Conservation (phyloP, 2,797 vertebrate genomes). For the Hippoglossus hippoglossus region DNA sequence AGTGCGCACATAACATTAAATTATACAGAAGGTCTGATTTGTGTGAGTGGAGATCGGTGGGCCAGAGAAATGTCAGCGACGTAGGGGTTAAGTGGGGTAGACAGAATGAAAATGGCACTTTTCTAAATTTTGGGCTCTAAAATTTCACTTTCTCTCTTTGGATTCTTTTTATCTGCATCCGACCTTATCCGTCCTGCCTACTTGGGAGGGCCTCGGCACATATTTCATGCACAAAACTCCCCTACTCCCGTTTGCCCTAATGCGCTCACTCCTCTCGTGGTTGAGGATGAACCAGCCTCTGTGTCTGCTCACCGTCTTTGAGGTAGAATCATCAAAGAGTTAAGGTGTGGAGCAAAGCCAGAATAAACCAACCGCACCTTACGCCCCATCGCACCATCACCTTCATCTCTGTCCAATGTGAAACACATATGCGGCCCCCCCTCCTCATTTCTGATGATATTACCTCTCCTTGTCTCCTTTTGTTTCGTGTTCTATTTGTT, state of each 20-base stretch:
- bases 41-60: slow-evolving; percentile 48
- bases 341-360: slow-evolving; percentile 76
- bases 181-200: slow-evolving; percentile 37
- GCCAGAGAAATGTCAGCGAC: slow-evolving; percentile 31
- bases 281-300: slow-evolving; percentile 70
- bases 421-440: slow-evolving; percentile 34
- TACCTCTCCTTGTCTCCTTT: slow-evolving; percentile 53
- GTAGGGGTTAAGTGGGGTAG: slow-evolving; percentile 10
- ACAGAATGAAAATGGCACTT: slow-evolving; percentile 46
- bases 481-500: slow-evolving; percentile 65
- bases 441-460: slow-evolving; percentile 46
- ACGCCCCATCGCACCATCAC: slow-evolving; percentile 50
- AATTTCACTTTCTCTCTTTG: slow-evolving; percentile 16
- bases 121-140: slow-evolving; percentile 26
- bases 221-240: slow-evolving; percentile 52
- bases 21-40: slow-evolving; percentile 68
- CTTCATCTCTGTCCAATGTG: slow-evolving; percentile 75
- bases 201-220: slow-evolving; percentile 67
- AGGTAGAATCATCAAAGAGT: slow-evolving; percentile 73
- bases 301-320: slow-evolving; percentile 73
- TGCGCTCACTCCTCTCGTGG: slow-evolving; percentile 56
- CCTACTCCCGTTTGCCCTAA: slow-evolving; percentile 43
- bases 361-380: slow-evolving; percentile 67
- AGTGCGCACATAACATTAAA: slow-evolving; percentile 56
- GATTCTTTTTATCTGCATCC: slow-evolving; percentile 33